Percentiles rank a stretch among this genome's conserved stretches.
Evolutionary conservation across 1,140 invertebrate genomes (phyloP).

Genomic region (Drosophila murphyi): DNA sequence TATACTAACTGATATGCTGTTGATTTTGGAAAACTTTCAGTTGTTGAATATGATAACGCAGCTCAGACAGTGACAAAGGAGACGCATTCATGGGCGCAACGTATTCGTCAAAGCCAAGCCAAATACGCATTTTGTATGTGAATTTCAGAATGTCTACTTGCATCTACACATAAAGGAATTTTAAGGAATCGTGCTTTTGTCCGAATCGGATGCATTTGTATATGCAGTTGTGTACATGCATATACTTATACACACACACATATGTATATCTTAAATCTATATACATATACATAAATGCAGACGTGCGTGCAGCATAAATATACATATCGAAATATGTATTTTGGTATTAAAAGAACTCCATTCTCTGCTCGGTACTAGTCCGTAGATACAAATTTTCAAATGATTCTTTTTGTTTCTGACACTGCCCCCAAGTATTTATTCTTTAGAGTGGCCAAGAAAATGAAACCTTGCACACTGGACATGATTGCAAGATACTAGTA

Average conservation of each 20-base stretch:
- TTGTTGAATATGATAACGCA: slow-evolving; percentile 62
- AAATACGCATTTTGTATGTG: slow-evolving; percentile 78
- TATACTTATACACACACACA: background rate
- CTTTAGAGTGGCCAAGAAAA: slow-evolving; percentile 26
- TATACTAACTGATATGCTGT: too few species aligned
- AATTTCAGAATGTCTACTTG: slow-evolving; percentile 49
- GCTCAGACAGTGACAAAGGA: slow-evolving; percentile 37
- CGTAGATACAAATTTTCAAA: slow-evolving; percentile 33
- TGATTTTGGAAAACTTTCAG: slow-evolving; percentile 51
- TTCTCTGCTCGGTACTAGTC: slow-evolving; percentile 14
- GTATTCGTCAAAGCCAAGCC: slow-evolving; percentile 35
- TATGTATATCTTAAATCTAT: background rate
- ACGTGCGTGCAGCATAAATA: background rate
- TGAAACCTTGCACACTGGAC: slow-evolving; percentile 18
- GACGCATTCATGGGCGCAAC: slow-evolving; percentile 17
- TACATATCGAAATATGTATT: slow-evolving; percentile 5
- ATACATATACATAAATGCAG: slow-evolving; percentile 1
- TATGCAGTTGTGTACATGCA: slow-evolving; percentile 47
- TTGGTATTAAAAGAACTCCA: slow-evolving; percentile 38
- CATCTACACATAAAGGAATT: slow-evolving; percentile 46
- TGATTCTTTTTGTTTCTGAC: slow-evolving; percentile 40
- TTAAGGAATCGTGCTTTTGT: slow-evolving; percentile 65
- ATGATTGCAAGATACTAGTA: slow-evolving; percentile 20
- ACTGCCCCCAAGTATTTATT: slow-evolving; percentile 41
- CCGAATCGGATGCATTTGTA: slow-evolving; percentile 58